phyloP scores from a whole-genome alignment of 1,140 invertebrate genomes.

The Chionoecetes opilio region DNA sequence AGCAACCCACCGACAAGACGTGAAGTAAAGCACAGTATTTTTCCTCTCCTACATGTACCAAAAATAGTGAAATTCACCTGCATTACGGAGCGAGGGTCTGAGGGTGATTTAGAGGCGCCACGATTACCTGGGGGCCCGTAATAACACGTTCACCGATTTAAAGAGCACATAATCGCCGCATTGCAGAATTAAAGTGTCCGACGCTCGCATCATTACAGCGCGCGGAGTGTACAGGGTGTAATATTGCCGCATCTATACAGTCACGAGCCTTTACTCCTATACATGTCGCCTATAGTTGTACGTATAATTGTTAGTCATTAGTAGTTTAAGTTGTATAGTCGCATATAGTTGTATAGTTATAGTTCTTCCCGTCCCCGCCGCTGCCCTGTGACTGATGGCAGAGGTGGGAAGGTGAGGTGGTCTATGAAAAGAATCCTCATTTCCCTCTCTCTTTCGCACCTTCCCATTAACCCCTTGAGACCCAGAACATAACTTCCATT shows the following conservation, averaged over 20 bases:
- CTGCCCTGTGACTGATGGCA: neutral
- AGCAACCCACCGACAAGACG: neutral
- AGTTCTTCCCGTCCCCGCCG: neutral
- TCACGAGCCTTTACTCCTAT: no score
- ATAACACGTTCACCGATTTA: constrained; percentile 9
- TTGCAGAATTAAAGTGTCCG: constrained; percentile 7
- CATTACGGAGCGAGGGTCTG: neutral
- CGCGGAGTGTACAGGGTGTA: neutral
- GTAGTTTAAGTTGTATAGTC: no score
- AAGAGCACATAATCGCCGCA: neutral
- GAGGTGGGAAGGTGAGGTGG: neutral
- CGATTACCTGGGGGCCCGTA: neutral
- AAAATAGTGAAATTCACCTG: neutral
- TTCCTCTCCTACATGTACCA: neutral
- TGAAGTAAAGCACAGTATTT: neutral
- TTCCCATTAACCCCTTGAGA: no score
- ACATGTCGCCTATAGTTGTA: no score
- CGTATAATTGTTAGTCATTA: no score
- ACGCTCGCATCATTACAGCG: neutral
- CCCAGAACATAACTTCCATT: no score
- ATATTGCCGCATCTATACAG: neutral
- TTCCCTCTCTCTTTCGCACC: no score
- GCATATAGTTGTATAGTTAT: no score
- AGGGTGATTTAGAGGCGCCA: neutral
- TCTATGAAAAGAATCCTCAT: neutral